A percentile compares a stretch with the other conserved stretches of the same genome.
Evolutionary conservation across 2,113 vertebrate species (phyloP).

Genomic region (Alexandromys fortis): DNA sequence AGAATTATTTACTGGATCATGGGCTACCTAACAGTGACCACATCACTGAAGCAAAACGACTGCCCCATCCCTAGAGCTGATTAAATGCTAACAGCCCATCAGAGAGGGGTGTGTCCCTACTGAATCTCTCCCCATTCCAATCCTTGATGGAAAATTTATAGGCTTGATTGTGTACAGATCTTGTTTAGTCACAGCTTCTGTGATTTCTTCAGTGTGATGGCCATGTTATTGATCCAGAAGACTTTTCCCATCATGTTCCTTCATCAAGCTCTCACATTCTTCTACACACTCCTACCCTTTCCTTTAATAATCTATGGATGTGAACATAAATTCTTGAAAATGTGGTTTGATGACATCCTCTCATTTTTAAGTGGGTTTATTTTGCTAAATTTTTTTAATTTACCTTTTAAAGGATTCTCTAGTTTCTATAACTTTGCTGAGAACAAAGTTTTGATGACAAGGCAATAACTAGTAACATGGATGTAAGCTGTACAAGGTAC

Average conservation of each 20-base stretch:
- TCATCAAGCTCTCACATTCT: too few species aligned
- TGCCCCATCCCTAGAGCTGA: background rate
- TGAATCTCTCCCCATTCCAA: background rate
- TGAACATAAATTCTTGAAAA: background rate
- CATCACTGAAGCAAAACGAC: background rate
- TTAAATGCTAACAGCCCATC: background rate
- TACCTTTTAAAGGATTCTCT: background rate
- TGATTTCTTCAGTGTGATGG: background rate
- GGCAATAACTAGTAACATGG: background rate
- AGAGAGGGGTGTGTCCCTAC: background rate
- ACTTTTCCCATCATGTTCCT: background rate
- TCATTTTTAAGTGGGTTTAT: slow-evolving; percentile 23
- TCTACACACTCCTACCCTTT: background rate
- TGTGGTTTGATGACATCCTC: background rate
- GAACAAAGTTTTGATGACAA: background rate
- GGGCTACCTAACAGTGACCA: background rate
- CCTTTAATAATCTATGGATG: background rate
- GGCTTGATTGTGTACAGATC: background rate
- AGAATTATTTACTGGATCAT: background rate
- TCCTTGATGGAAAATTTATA: background rate
- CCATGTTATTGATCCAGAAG: background rate
- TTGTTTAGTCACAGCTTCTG: background rate
- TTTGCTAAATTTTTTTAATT: background rate
- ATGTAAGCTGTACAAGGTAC: background rate
- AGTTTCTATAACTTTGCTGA: background rate